A percentile compares a stretch with the other conserved stretches of the same genome.
Conservation (phyloP, 1,140 invertebrate genomes). For the Meteorus sp. region DNA sequence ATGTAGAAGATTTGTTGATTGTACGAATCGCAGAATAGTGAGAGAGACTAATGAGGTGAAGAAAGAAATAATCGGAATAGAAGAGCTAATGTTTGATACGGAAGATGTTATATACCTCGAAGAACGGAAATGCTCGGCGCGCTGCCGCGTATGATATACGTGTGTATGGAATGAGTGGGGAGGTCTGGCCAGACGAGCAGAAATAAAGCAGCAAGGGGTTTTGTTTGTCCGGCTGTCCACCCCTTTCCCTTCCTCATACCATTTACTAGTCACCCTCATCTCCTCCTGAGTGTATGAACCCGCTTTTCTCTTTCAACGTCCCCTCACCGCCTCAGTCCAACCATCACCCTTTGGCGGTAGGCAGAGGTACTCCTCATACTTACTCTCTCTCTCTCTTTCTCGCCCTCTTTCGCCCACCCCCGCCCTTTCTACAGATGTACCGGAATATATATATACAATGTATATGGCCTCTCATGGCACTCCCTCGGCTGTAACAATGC, state of each 20-base stretch:
- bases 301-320: slow-evolving; percentile 16
- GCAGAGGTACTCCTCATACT: not conserved
- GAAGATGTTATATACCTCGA: too few species aligned
- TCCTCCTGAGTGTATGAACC: slow-evolving; percentile 25
- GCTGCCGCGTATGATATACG: slow-evolving; percentile 25
- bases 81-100: too few species aligned
- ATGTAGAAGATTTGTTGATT: too few species aligned
- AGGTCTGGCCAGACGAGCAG: slow-evolving; percentile 58
- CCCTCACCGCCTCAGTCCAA: not conserved
- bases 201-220: slow-evolving; percentile 60
- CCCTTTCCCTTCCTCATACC: slow-evolving; percentile 42
- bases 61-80: too few species aligned
- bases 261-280: slow-evolving; percentile 24
- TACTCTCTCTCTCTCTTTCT: not conserved
- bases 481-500: slow-evolving; percentile 45
- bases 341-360: not conserved
- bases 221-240: slow-evolving; percentile 60
- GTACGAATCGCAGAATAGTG: too few species aligned
- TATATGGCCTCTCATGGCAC: slow-evolving; percentile 5
- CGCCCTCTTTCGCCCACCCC: not conserved
- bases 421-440: not conserved
- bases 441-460: not conserved
- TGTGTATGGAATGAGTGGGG: slow-evolving; percentile 46
- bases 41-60: too few species aligned
- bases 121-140: slow-evolving; percentile 42